Conservation (phyloP, 1,140 invertebrate species). For the Eupristina koningsbergeri region DNA sequence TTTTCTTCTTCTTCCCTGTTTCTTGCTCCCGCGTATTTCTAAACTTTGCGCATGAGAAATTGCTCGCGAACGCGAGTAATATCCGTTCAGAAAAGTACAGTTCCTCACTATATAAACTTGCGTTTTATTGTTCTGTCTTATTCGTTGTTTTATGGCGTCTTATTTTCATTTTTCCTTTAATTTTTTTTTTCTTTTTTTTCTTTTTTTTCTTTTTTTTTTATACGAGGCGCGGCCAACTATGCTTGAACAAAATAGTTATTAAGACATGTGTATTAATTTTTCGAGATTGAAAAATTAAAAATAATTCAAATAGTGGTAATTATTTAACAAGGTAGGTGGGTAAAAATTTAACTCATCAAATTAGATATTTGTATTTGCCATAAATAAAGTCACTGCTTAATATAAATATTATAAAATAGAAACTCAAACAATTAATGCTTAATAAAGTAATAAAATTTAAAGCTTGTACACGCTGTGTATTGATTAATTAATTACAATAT, state of each 20-base stretch:
- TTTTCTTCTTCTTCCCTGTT: background rate
- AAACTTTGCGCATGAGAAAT: conserved; percentile 58
- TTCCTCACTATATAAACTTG: conserved; percentile 51
- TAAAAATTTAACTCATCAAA: background rate
- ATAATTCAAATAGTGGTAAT: background rate
- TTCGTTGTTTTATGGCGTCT: conserved; percentile 39
- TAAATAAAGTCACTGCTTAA: background rate
- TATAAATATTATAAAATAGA: background rate
- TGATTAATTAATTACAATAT: background rate
- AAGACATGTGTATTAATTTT: background rate
- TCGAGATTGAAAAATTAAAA: conserved; percentile 4
- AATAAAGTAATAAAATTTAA: background rate
- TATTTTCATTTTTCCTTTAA: conserved; percentile 42
- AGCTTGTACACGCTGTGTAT: background rate
- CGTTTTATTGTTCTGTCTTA: conserved; percentile 39
- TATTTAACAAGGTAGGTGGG: background rate
- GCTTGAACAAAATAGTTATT: conserved; percentile 37
- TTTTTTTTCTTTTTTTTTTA: conserved; percentile 37
- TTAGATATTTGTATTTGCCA: background rate
- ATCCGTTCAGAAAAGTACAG: conserved; percentile 57
- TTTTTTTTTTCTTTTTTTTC: conserved; percentile 40
- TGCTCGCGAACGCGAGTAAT: conserved; percentile 55
- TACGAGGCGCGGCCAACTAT: conserved; percentile 1
- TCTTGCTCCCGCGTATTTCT: conserved; percentile 38
- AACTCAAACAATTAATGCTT: background rate